Percentiles rank a stretch among this genome's conserved stretches.
Conservation (phyloP, 2,113 vertebrate species). For the Suricata suricatta region DNA sequence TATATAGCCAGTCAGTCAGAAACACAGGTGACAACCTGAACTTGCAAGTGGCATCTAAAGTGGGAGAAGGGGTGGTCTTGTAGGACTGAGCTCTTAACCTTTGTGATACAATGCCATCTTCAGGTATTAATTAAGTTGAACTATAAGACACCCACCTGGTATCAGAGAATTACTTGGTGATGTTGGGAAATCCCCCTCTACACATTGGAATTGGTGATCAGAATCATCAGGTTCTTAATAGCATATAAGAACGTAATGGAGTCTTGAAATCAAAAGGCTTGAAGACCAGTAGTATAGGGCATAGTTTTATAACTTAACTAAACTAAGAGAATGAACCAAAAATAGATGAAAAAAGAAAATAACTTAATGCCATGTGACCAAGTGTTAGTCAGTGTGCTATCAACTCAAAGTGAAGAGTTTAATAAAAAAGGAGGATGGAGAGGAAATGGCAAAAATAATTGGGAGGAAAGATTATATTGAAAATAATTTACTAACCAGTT, state of each 20-base stretch:
- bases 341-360: background rate
- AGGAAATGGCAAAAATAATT: background rate
- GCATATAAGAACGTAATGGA: background rate
- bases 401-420: background rate
- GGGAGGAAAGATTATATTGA: background rate
- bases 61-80: background rate
- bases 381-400: background rate
- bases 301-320: background rate
- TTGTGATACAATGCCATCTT: background rate
- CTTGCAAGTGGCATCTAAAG: background rate
- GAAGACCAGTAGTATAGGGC: background rate
- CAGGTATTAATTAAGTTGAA: background rate
- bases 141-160: background rate
- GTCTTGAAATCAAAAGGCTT: background rate
- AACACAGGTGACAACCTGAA: background rate
- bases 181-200: background rate
- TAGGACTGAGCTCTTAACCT: background rate
- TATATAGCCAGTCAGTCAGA: background rate
- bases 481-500: background rate
- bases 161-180: background rate
- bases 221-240: background rate
- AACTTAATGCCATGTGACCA: background rate
- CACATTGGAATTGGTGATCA: background rate
- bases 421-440: background rate
- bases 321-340: background rate